Evolutionary conservation across 2,113 vertebrate species (phyloP).

Genomic region (Cinclus cinclus): DNA sequence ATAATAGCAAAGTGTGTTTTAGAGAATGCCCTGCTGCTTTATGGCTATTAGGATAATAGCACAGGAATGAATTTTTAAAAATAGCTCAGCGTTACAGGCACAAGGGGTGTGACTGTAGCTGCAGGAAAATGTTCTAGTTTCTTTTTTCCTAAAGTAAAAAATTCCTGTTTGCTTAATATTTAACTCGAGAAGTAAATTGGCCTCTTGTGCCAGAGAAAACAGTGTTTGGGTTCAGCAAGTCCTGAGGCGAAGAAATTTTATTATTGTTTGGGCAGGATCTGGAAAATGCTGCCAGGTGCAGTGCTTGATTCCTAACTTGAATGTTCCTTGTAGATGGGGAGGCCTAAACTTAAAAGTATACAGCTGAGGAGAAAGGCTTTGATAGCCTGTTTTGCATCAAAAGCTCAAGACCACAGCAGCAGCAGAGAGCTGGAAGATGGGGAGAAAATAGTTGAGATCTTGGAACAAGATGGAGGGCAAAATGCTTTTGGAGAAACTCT

Average conservation of each 20-base stretch:
- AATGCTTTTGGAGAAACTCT: neutral
- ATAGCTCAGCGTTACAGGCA: constrained; percentile 25
- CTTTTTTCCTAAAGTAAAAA: constrained; percentile 7
- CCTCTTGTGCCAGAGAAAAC: constrained; percentile 48
- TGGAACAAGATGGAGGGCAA: neutral
- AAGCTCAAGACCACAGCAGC: neutral
- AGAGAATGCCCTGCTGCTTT: constrained; percentile 15
- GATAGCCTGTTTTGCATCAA: neutral
- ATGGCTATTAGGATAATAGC: constrained; percentile 54
- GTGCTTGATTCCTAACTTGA: neutral
- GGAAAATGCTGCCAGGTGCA: constrained; percentile 4
- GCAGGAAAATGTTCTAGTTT: constrained; percentile 22
- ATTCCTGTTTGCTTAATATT: constrained; percentile 15
- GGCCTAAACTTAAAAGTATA: neutral
- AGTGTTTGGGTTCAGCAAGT: constrained; percentile 15
- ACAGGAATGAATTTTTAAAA: constrained; percentile 47
- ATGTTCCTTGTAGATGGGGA: neutral
- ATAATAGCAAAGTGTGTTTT: constrained; percentile 34
- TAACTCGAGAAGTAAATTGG: neutral
- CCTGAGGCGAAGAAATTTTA: constrained; percentile 41
- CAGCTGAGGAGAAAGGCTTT: neutral
- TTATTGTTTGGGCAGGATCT: constrained; percentile 42
- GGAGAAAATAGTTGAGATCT: neutral
- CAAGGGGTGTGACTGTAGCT: constrained; percentile 15
- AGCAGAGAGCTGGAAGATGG: neutral